These are phyloP conservation scores for Myotis planiceps DNA, from an alignment of 2,797 vertebrate species.

Conservation along the genomic window DNA sequence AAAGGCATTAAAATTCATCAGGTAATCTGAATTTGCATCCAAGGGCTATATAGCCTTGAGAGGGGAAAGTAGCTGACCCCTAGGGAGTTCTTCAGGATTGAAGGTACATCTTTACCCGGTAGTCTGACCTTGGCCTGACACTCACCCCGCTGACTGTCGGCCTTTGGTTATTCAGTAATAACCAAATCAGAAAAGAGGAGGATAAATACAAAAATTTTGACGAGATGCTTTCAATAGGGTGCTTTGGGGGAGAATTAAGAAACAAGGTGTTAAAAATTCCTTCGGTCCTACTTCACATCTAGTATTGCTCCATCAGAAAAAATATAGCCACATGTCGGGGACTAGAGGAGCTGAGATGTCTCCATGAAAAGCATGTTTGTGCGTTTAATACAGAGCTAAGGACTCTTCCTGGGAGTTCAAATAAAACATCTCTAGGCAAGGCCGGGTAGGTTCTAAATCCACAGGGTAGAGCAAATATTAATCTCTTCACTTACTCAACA, in stretches of 20 bases:
- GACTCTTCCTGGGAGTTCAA: background rate
- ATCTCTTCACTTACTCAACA: background rate
- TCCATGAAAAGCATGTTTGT: background rate
- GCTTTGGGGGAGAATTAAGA: background rate
- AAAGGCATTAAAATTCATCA: background rate
- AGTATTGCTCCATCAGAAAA: conserved; percentile 5
- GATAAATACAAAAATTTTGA: background rate
- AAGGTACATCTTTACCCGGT: background rate
- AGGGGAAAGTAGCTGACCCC: background rate
- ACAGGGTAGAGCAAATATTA: background rate
- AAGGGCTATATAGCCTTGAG: background rate
- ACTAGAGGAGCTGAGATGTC: background rate
- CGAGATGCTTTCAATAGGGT: background rate
- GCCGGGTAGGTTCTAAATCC: background rate
- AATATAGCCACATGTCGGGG: background rate
- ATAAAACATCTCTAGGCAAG: background rate
- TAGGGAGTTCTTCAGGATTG: background rate
- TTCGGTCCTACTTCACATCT: background rate
- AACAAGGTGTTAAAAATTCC: background rate
- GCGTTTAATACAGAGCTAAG: background rate
- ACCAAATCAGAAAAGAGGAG: background rate
- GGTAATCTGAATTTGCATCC: background rate
- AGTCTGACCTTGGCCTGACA: background rate
- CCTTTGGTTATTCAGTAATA: background rate
- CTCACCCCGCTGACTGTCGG: background rate